Conservation (phyloP, 1,140 invertebrate species). For the Eurytemora carolleeae region DNA sequence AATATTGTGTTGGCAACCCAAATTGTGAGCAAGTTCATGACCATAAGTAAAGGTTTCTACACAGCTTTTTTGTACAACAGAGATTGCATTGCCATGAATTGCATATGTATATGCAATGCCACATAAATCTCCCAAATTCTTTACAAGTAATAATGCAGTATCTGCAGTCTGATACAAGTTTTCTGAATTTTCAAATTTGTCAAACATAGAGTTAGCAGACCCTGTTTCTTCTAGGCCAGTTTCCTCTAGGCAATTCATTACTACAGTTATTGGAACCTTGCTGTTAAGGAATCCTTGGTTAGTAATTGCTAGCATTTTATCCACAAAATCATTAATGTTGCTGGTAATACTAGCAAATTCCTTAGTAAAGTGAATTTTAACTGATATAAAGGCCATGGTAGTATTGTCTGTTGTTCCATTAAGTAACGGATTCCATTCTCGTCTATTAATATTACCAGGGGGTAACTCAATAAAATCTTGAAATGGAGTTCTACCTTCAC, state of each 20-base stretch:
- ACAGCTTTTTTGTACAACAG: background rate
- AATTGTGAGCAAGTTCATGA: background rate
- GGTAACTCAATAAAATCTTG: background rate
- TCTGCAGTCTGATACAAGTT: background rate
- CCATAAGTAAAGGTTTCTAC: background rate
- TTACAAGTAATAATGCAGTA: background rate
- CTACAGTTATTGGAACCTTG: background rate
- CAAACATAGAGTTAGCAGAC: background rate
- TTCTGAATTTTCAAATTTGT: background rate
- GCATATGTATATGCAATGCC: background rate
- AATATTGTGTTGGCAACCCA: background rate
- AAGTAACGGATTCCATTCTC: background rate
- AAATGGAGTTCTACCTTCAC: background rate
- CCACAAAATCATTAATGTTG: background rate
- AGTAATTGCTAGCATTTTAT: background rate
- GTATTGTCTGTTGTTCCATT: background rate
- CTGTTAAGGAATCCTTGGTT: background rate
- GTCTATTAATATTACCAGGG: background rate
- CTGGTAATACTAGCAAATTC: background rate
- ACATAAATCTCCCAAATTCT: background rate
- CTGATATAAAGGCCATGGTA: background rate
- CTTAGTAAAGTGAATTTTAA: background rate
- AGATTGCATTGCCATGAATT: background rate
- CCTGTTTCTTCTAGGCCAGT: too few relatives aligned
- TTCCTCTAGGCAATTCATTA: background rate